Conservation (phyloP, 2,888 invertebrate genomes). For the Diplolepis rosae region DNA sequence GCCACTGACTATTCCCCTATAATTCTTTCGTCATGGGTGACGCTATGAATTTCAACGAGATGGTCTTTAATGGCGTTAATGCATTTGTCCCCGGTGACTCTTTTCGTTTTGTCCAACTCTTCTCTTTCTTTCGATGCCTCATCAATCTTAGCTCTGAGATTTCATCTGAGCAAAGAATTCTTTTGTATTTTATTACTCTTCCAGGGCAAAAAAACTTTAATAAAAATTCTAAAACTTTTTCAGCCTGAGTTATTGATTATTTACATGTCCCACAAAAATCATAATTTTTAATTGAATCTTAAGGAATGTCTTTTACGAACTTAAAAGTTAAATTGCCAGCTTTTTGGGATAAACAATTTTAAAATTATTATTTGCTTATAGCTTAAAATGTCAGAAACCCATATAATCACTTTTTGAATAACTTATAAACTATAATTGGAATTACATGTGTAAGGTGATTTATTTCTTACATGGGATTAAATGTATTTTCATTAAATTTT, state of each 20-base stretch:
- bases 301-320: too few relatives aligned
- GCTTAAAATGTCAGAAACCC: too few relatives aligned
- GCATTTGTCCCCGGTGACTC: conserved; percentile 40
- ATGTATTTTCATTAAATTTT: not conserved
- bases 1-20: conserved; percentile 41
- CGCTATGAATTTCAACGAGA: conserved; percentile 44
- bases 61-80: conserved; percentile 46
- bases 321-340: too few relatives aligned
- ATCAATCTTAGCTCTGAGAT: conserved; percentile 42
- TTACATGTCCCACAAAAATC: too few relatives aligned
- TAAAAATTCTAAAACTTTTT: not conserved
- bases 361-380: too few relatives aligned
- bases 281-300: too few relatives aligned
- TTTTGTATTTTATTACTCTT: conserved; percentile 23
- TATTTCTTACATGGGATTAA: too few relatives aligned
- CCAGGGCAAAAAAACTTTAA: not conserved
- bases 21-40: conserved; percentile 39
- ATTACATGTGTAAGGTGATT: too few relatives aligned
- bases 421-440: too few relatives aligned
- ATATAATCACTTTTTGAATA: too few relatives aligned
- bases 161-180: conserved; percentile 34
- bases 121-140: conserved; percentile 37
- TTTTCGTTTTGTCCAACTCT: conserved; percentile 15
- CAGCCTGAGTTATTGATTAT: too few relatives aligned
- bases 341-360: too few relatives aligned